Conservation (phyloP, 2,888 invertebrate species). For the Hypomecis atomaria region DNA sequence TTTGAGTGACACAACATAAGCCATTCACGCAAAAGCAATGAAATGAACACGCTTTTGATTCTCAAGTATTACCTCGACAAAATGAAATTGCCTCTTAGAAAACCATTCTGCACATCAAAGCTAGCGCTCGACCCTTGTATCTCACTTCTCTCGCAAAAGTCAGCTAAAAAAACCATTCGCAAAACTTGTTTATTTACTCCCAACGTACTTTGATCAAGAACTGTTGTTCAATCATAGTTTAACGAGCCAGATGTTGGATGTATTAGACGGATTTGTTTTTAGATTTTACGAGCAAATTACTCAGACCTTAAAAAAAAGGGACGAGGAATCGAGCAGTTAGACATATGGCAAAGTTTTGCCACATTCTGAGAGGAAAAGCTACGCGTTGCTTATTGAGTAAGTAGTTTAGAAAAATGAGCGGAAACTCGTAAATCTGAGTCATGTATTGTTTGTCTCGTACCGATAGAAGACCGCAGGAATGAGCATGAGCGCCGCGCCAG, state of each 20-base stretch:
- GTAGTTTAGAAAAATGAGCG: too few relatives aligned
- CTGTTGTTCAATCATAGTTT: constrained; percentile 36
- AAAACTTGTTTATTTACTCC: constrained; percentile 31
- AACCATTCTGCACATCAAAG: constrained; percentile 11
- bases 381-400: too few relatives aligned
- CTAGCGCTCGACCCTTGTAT: background rate
- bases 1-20: background rate
- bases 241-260: constrained; percentile 32
- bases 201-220: constrained; percentile 37
- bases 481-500: too few relatives aligned
- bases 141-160: constrained; percentile 18
- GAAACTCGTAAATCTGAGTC: too few relatives aligned
- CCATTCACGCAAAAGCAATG: constrained; percentile 2
- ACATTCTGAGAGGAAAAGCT: too few relatives aligned
- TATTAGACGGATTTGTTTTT: constrained; percentile 26
- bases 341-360: too few relatives aligned
- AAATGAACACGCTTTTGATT: constrained; percentile 9
- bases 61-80: constrained; percentile 1
- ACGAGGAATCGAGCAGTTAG: too few relatives aligned
- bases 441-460: too few relatives aligned
- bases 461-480: too few relatives aligned
- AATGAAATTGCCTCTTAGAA: constrained; percentile 15
- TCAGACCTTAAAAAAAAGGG: too few relatives aligned
- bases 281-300: constrained; percentile 23
- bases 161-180: constrained; percentile 15